Evolutionary conservation across 1,140 invertebrate genomes (phyloP).

Genomic region (Choristoneura fumiferana): DNA sequence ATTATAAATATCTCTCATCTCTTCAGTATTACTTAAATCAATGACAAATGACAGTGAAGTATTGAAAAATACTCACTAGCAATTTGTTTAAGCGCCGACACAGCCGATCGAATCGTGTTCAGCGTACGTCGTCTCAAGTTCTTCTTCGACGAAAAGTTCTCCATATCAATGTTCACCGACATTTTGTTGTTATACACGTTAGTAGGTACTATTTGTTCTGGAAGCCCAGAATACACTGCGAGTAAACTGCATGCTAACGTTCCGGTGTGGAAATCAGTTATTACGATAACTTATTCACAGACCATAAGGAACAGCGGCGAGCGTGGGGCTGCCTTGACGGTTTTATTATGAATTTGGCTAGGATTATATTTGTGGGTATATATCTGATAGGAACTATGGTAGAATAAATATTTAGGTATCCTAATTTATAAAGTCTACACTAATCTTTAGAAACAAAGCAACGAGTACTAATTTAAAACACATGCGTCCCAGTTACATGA

Average conservation of each 20-base stretch:
- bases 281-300: conserved; percentile 21
- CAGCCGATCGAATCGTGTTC: conserved; percentile 65
- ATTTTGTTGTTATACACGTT: conserved; percentile 36
- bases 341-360: too few relatives aligned
- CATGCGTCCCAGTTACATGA: too few relatives aligned
- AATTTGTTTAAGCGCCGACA: conserved; percentile 65
- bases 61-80: conserved; percentile 53
- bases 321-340: conserved; percentile 36
- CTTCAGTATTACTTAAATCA: too few relatives aligned
- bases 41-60: too few relatives aligned
- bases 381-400: too few relatives aligned
- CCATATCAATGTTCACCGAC: conserved; percentile 70
- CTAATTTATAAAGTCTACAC: too few relatives aligned
- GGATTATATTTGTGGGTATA: too few relatives aligned
- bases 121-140: conserved; percentile 63
- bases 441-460: too few relatives aligned
- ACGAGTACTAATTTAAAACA: too few relatives aligned
- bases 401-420: too few relatives aligned
- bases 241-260: conserved; percentile 38
- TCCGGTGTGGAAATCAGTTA: conserved; percentile 14
- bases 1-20: too few relatives aligned
- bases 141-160: conserved; percentile 62
- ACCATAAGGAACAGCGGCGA: conserved; percentile 48
- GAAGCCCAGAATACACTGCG: conserved; percentile 63
- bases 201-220: conserved; percentile 56